Base-by-base conservation (phyloP, 2,888 invertebrate genomes). In the Ceramica pisi region DNA sequence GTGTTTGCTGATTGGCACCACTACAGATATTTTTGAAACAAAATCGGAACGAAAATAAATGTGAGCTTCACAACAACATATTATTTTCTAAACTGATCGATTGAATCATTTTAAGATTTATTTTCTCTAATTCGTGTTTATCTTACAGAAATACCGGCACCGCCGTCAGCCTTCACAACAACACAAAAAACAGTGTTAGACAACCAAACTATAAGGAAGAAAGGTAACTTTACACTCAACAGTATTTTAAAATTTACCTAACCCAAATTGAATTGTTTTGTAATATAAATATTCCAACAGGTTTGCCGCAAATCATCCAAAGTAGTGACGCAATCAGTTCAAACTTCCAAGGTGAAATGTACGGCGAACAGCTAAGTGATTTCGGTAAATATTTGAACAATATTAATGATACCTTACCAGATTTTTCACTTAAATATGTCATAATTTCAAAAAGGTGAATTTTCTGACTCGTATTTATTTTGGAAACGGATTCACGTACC, bases 71-170 rank as follows among this genome's bases (percentile, higher is more conserved):
- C 41, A 41, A 31, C 31, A 31, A 31, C 6, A 31, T 31, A 31
- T 31, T 6, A 31, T 31, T 26, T 26, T 26, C 2, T 5, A 31
- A 31, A 31, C 4, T 31, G 2, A 31, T 31, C 31, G n/a, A n/a
- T n/a, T n/a, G n/a, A 31, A 31, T 5, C 2, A 31, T 31, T 31
- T 31, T 31, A n/a, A 4, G 2, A 6, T 7, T 5, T 12, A 19
- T 31, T 48, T 14, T 3, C 16, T 46, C 5, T 53, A 7, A 16
- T 26, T 38, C 57, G 46, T 31, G 3, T 31, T 50, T 63, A 62
- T n/a, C 9, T 95, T 95, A 78, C 96, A 98, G 98, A 98, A 97
- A 98, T 98, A 93, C 98, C 98, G 38, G 98, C 98, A 7, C 98
- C 98, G 4, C 98, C 98, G 8, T 98, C 98, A 2, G 96, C 97